Evolutionary conservation across 2,888 invertebrate genomes (phyloP).

Genomic region (Mayetiola destructor): DNA sequence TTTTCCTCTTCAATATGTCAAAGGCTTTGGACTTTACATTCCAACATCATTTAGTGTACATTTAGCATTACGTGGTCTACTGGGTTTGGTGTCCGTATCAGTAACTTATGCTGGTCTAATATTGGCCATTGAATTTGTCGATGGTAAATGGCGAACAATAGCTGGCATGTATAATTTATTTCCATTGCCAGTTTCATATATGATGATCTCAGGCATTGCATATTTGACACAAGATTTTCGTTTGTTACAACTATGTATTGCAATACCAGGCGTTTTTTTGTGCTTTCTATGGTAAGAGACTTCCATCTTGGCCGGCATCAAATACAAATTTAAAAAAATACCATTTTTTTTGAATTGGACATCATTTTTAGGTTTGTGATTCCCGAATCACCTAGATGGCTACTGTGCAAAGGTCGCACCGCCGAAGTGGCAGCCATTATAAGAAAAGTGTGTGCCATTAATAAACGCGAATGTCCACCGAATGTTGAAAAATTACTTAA

Average conservation of each 20-base stretch:
- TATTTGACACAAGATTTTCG: constrained; percentile 58
- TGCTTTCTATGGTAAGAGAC: constrained; percentile 47
- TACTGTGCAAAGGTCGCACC: constrained; percentile 55
- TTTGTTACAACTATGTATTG: constrained; percentile 54
- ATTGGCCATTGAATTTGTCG: constrained; percentile 61
- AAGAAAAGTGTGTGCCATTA: constrained; percentile 49
- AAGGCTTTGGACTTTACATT: constrained; percentile 49
- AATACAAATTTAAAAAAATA: background rate
- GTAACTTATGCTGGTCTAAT: constrained; percentile 71
- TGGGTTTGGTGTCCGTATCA: constrained; percentile 66
- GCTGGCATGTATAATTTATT: constrained; percentile 69
- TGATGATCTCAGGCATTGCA: constrained; percentile 56
- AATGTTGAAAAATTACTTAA: constrained; percentile 53
- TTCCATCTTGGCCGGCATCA: background rate
- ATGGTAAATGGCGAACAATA: constrained; percentile 65
- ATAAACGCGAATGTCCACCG: constrained; percentile 46
- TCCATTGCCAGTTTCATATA: constrained; percentile 61
- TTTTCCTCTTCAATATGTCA: background rate
- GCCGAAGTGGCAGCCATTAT: constrained; percentile 52
- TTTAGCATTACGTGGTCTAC: constrained; percentile 49
- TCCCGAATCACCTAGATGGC: constrained; percentile 70
- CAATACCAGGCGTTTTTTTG: constrained; percentile 54
- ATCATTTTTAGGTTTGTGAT: constrained; percentile 46
- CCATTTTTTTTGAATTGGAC: background rate
- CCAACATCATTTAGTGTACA: constrained; percentile 57